These are phyloP conservation scores for Aphelinus atriplicis DNA, from an alignment of 1,140 invertebrate genomes.

Conservation along the genomic window DNA sequence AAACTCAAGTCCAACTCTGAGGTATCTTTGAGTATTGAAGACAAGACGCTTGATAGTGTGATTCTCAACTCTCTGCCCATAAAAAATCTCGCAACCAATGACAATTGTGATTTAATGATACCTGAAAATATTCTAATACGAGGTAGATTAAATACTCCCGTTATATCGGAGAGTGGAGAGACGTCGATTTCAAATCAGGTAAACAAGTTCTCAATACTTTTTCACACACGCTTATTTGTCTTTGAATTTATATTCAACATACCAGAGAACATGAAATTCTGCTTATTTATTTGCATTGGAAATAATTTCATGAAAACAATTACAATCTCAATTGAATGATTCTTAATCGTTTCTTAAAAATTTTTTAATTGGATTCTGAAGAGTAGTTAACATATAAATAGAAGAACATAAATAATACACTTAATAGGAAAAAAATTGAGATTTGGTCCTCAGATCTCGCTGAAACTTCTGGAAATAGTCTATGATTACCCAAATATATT, in stretches of 20 bases:
- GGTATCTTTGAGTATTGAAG: constrained; percentile 15
- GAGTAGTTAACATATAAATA: no score
- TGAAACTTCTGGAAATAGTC: no score
- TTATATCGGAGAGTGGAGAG: constrained; percentile 41
- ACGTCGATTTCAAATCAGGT: constrained; percentile 8
- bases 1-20: constrained; percentile 31
- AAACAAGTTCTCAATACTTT: neutral
- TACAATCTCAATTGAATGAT: no score
- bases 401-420: no score
- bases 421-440: no score
- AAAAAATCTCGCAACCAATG: constrained; percentile 14
- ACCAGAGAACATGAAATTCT: neutral
- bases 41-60: constrained; percentile 22
- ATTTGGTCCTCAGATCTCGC: no score
- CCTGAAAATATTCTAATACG: constrained; percentile 42
- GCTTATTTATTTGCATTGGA: neutral
- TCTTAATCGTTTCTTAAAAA: no score
- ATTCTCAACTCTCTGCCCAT: constrained; percentile 19
- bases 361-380: no score
- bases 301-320: no score
- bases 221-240: no score
- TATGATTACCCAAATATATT: no score
- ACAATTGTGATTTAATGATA: constrained; percentile 12
- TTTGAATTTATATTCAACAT: no score
- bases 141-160: constrained; percentile 46